Evolutionary conservation across 2,113 vertebrate species (phyloP).

Genomic region (Paramormyrops kingsleyae): DNA sequence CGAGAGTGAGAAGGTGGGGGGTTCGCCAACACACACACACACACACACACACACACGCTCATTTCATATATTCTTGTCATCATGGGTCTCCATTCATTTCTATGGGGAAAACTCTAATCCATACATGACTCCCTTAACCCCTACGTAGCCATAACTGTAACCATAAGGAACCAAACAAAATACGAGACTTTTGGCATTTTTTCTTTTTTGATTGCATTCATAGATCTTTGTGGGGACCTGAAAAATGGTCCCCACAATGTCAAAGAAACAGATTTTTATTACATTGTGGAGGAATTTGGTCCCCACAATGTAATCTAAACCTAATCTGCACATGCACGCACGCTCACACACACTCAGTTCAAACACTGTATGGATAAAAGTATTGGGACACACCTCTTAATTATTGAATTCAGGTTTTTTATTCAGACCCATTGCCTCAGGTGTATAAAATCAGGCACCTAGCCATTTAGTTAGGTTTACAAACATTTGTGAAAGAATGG

Average conservation of each 20-base stretch:
- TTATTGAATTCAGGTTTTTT: no score
- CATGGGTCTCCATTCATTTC: neutral
- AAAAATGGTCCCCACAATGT: neutral
- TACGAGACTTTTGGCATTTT: neutral
- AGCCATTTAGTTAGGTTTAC: no score
- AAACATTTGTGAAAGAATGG: no score
- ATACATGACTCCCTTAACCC: no score
- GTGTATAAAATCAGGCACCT: no score
- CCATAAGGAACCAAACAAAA: neutral
- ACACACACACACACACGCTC: neutral
- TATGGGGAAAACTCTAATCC: neutral
- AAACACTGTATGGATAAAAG: no score
- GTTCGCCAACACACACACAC: neutral
- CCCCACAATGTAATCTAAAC: neutral
- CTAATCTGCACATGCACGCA: neutral
- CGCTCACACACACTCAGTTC: no score
- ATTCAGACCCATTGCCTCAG: no score
- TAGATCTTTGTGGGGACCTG: neutral
- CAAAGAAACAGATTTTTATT: neutral
- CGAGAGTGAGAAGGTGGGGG: conserved; percentile 58
- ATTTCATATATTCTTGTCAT: neutral
- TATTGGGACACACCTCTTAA: no score
- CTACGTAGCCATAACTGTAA: neutral
- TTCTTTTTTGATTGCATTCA: neutral
- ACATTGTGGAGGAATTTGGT: neutral